Evolutionary conservation across 1,140 invertebrate genomes (phyloP).

Genomic region (Neodiprion lecontei): DNA sequence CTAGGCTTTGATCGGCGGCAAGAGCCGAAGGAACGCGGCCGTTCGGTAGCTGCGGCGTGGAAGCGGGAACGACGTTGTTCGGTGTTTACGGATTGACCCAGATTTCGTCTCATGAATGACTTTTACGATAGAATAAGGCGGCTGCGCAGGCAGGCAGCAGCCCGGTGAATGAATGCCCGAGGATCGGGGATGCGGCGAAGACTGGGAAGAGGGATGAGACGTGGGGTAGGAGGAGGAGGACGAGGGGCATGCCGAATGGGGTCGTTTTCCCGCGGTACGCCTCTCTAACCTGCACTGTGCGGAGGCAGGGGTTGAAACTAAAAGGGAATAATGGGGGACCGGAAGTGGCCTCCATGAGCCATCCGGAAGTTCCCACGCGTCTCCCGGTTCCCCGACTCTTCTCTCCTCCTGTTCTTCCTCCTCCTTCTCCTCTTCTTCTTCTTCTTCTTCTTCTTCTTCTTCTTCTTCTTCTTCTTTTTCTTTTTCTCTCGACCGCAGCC

Average conservation of each 20-base stretch:
- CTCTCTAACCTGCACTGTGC: neutral
- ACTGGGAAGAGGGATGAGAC: constrained; percentile 1
- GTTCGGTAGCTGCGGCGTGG: too few species aligned
- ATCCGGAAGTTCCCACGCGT: constrained; percentile 6
- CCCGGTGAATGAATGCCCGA: constrained; percentile 33
- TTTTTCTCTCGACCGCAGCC: neutral
- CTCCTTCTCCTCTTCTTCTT: too few species aligned
- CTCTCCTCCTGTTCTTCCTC: too few species aligned
- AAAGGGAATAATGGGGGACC: constrained; percentile 3
- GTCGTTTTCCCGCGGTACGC: neutral
- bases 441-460: too few species aligned
- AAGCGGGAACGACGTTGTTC: too few species aligned
- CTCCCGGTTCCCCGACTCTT: neutral
- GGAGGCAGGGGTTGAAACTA: constrained; percentile 13
- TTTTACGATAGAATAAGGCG: constrained; percentile 31
- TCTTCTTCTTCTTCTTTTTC: too few species aligned
- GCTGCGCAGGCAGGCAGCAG: constrained; percentile 25
- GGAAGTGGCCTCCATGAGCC: neutral
- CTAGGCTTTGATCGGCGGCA: too few species aligned
- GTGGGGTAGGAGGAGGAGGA: neutral
- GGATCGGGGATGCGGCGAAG: constrained; percentile 24
- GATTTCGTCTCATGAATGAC: constrained; percentile 40
- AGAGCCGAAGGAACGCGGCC: too few species aligned
- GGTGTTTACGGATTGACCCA: constrained; percentile 31
- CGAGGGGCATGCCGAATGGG: neutral